These are phyloP conservation scores for Tiliqua scincoides DNA, from an alignment of 2,113 vertebrate species.

Conservation along the genomic window DNA sequence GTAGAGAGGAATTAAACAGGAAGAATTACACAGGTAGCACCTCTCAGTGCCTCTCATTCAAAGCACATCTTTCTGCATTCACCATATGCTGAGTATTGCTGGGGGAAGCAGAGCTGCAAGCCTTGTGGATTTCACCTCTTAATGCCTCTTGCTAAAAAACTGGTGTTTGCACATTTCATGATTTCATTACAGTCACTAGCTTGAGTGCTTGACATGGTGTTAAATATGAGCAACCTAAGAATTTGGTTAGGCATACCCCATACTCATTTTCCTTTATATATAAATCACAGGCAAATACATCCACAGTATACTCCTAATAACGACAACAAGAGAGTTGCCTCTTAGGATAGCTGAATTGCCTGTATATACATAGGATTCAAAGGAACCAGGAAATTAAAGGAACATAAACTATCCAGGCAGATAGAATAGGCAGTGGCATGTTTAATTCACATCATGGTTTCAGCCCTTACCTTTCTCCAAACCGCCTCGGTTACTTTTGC, in stretches of 20 bases:
- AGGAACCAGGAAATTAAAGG: not conserved
- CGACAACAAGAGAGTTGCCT: not conserved
- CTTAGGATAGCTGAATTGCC: not conserved
- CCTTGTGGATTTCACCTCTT: too few species aligned
- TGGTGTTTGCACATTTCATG: not conserved
- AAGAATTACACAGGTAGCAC: not conserved
- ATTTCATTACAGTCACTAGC: accelerated
- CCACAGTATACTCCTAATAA: not conserved
- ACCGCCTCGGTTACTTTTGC: constrained; percentile 84
- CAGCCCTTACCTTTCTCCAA: constrained; percentile 86
- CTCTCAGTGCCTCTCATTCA: too few species aligned
- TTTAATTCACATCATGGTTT: not conserved
- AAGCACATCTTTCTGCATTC: too few species aligned
- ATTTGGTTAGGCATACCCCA: not conserved
- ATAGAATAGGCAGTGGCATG: accelerated
- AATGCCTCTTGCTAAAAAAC: not conserved
- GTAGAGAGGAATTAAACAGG: not conserved
- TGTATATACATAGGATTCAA: not conserved
- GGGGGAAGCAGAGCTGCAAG: too few species aligned
- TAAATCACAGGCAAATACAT: not conserved
- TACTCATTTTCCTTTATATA: not conserved
- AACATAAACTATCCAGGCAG: not conserved
- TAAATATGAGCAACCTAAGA: not conserved
- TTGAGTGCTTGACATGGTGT: not conserved
- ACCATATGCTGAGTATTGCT: too few species aligned